Evolutionary conservation across 1,140 invertebrate genomes (phyloP), one percentile per base, ranked within the genome.

Genomic region (Bathynomus jamesi): DNA sequence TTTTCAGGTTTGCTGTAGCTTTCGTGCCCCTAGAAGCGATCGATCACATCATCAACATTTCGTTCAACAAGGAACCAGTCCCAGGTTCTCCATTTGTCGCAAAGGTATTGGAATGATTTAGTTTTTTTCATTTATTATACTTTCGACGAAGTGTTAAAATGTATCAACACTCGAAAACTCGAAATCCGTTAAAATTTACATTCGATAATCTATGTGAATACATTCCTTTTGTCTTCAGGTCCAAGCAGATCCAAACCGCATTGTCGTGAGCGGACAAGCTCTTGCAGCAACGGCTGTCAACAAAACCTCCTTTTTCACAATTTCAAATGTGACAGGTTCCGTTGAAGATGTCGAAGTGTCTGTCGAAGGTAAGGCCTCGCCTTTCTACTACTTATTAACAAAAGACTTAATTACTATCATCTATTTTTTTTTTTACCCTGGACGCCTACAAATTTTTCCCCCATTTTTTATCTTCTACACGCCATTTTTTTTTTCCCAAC

Each of bases 11-110:
- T 83, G 93, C 94, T 65, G 95, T 99, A 66, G 93, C 91, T 75
- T 99, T 99, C 82, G 90, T 96, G 67, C 96, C 96, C 29, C 89
- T 93, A 30, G 94, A 98, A 83, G 88, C 92, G 25, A 91, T 91
- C 79, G 93, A 96, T 82, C 96, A 99, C 82, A 88, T 94, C 32
- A 94, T 98, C 75, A 95, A 94, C 81, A 93, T 99, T 13, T 93
- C 94, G 29, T 99, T 99, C 83, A 99, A 99, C 83, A 96, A 97
- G 82, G 88, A 89, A 76, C 82, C 85, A 70, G 87, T 90, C 7
- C 85, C 85, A 80, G 88, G 87, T 85, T 81, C 78, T 61, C 78
- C 68, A 21, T 75, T 76, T 61, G 65, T 78, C 11, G 76, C 74
- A 21, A 78, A 74, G 70, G 76, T 78, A 29, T 69, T 69, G n/a